phyloP scores from a whole-genome alignment of 2,888 invertebrate species.

The Microdon myrmicae region DNA sequence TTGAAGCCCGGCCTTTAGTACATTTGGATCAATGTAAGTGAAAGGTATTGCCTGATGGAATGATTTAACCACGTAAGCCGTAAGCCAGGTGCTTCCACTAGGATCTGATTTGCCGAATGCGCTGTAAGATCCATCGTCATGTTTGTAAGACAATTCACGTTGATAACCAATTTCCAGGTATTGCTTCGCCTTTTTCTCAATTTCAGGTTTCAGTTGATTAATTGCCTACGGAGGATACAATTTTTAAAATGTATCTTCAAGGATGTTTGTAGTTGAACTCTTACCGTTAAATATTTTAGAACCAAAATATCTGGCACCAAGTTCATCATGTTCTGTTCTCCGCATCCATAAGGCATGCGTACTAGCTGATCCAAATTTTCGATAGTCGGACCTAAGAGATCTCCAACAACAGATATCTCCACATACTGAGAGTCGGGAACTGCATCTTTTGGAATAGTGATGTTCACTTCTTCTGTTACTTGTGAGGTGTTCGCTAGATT shows the following conservation, averaged over 20 bases:
- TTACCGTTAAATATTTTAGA: slow-evolving; percentile 73
- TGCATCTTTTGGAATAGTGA: slow-evolving; percentile 79
- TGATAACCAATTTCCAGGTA: slow-evolving; percentile 76
- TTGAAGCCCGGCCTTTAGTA: slow-evolving; percentile 75
- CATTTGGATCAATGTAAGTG: slow-evolving; percentile 76
- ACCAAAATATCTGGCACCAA: slow-evolving; percentile 76
- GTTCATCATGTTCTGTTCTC: slow-evolving; percentile 77
- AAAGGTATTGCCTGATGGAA: slow-evolving; percentile 78
- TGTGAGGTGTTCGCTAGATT: slow-evolving; percentile 71
- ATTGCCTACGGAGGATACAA: slow-evolving; percentile 67
- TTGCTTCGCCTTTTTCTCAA: slow-evolving; percentile 71
- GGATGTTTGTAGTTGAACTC: slow-evolving; percentile 1
- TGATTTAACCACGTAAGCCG: slow-evolving; percentile 84
- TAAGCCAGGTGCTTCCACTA: slow-evolving; percentile 81
- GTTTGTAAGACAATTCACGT: slow-evolving; percentile 79
- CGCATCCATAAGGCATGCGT: slow-evolving; percentile 74
- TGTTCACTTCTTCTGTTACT: slow-evolving; percentile 72
- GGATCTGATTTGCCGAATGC: slow-evolving; percentile 78
- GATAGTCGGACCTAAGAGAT: slow-evolving; percentile 78
- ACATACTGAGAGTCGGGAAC: slow-evolving; percentile 79
- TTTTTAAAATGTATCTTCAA: not conserved
- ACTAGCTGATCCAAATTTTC: slow-evolving; percentile 72
- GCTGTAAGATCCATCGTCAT: slow-evolving; percentile 81
- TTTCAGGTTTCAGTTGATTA: slow-evolving; percentile 73
- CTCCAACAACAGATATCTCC: slow-evolving; percentile 76